Conservation (phyloP, 2,113 vertebrate species). For the Hemibagrus wyckioides region DNA sequence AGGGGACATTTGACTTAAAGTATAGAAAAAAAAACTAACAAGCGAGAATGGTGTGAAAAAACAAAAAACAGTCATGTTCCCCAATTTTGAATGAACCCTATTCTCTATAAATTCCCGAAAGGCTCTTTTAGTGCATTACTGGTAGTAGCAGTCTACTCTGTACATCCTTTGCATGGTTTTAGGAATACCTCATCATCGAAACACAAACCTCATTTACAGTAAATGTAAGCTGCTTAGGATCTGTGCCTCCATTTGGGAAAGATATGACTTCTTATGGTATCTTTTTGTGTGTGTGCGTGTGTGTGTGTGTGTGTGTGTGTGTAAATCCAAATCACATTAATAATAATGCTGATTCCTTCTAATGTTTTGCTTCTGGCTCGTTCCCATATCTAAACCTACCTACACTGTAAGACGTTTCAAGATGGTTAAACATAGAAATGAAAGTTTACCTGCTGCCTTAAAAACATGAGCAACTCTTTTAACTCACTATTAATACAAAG, state of each 20-base stretch:
- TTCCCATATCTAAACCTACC: background rate
- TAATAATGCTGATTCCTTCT: background rate
- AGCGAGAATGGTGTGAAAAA: background rate
- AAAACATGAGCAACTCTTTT: too few species aligned
- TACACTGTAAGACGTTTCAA: too few species aligned
- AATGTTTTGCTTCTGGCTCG: background rate
- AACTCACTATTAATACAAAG: background rate
- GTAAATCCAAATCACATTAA: background rate
- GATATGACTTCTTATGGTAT: background rate
- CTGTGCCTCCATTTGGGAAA: background rate
- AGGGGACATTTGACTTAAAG: constrained; percentile 27
- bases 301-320: too few species aligned
- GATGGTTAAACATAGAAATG: too few species aligned
- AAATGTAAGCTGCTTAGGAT: constrained; percentile 10
- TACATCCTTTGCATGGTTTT: constrained; percentile 6
- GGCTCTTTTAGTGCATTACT: background rate
- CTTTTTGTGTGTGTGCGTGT: background rate
- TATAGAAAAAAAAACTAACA: background rate
- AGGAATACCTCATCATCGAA: constrained; percentile 29
- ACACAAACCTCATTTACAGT: constrained; percentile 18
- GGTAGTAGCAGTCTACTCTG: background rate
- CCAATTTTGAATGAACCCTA: background rate
- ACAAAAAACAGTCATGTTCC: background rate
- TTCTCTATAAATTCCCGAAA: background rate
- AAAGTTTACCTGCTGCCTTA: too few species aligned